Base-by-base conservation (phyloP, 2,888 invertebrate species). In the Steinernema hermaphroditum region DNA sequence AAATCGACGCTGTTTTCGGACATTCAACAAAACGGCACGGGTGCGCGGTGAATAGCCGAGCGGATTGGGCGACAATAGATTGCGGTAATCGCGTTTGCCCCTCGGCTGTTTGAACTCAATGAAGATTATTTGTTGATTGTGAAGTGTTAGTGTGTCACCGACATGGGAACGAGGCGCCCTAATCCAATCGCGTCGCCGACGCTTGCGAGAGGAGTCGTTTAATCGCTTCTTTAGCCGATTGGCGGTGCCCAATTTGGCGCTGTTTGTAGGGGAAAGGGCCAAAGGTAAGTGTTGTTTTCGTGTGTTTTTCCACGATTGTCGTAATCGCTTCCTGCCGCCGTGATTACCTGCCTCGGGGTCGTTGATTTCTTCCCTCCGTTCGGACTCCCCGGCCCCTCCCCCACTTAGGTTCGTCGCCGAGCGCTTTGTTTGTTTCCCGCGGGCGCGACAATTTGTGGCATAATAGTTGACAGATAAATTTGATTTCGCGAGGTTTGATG, bases 391-490 rank as follows among this genome's bases (percentile, higher is more conserved):
- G 37, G 37, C 37, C 37, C 37, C 37, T 37, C 37, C 37, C 37
- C 37, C 37, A 37, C 6, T 37, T 37, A 37, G 37, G 37, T 12
- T 37, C 37, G 37, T 8, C 37, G 37, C 6, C 37, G 37, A 12
- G n/a, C n/a, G 24, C 12, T 22, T 54, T 54, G 54, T 54, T 54
- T 54, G 54, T 27, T 46, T 46, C 46, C 46, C 19, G n/a, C 16
- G n/a, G n/a, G n/a, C n/a, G 46, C 46, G 46, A 46, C 46, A 46
- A 46, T 46, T 46, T 46, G 46, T 46, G 46, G 54, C 54, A 54
- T 54, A 54, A 54, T 54, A 54, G 54, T 54, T 54, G 54, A 54
- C 54, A 54, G 54, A 54, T 54, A 54, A 54, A 54, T 54, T 54
- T 54, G 54, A 54, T 54, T 54, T 54, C 16, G 22, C 12, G 54